phyloP scores from a whole-genome alignment of 1,140 invertebrate species.

The Bombus breviceps region DNA sequence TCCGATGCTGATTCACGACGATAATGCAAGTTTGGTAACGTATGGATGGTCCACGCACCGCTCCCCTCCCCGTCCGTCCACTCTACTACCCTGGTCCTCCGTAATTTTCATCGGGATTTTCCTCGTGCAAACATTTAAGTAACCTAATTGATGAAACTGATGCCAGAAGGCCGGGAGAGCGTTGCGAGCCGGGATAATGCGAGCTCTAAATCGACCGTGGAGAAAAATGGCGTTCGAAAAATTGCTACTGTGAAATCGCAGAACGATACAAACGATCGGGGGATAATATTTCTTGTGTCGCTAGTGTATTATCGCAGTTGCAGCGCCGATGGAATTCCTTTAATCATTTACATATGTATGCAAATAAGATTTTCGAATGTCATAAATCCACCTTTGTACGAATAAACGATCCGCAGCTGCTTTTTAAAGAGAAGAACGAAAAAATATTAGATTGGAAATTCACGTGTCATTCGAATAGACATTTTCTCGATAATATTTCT shows the following conservation, averaged over 20 bases:
- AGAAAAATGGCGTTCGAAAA: neutral
- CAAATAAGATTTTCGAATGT: neutral
- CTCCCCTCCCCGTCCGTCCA: neutral
- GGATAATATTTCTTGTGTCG: neutral
- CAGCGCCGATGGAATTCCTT: neutral
- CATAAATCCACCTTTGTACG: neutral
- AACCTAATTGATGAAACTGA: constrained; percentile 50
- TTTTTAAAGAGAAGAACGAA: neutral
- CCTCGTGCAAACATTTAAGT: constrained; percentile 50
- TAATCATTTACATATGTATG: neutral
- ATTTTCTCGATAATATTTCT: neutral
- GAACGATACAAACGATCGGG: neutral
- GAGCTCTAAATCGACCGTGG: neutral
- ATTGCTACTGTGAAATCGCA: neutral
- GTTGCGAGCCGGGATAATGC: constrained; percentile 12
- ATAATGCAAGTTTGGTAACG: constrained; percentile 46
- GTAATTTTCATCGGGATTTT: constrained; percentile 48
- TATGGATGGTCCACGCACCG: neutral
- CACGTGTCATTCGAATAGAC: neutral
- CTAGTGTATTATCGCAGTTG: neutral
- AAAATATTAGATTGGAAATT: neutral
- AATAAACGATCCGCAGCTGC: neutral
- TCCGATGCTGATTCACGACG: constrained; percentile 42
- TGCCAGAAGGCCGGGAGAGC: neutral
- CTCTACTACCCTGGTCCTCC: neutral